Percentiles rank a stretch among this genome's conserved stretches.
Evolutionary conservation across 2,113 vertebrate genomes (phyloP).

Genomic region (Epinephelus cyanopodus): DNA sequence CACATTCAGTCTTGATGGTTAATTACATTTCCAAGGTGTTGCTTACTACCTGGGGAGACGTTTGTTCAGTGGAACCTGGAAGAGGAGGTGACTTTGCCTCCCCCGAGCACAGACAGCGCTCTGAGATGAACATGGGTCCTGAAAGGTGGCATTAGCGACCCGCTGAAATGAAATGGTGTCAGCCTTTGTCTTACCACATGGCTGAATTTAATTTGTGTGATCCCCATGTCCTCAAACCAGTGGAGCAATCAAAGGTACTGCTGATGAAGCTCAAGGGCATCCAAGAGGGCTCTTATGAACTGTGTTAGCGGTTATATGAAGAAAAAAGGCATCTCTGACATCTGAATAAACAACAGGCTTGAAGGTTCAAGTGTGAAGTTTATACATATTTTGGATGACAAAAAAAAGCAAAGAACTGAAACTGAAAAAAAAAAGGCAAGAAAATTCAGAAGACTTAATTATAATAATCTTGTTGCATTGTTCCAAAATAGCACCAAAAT

Average conservation of each 20-base stretch:
- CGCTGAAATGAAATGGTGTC: constrained; percentile 71
- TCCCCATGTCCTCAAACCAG: constrained; percentile 61
- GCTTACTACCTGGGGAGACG: constrained; percentile 61
- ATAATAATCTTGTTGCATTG: background rate
- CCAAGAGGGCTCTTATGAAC: constrained; percentile 33
- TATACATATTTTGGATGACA: constrained; percentile 3
- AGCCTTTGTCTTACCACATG: constrained; percentile 77
- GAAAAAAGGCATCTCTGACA: background rate
- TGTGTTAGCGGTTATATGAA: background rate
- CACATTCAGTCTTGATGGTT: constrained; percentile 59
- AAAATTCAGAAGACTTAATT: constrained; percentile 18
- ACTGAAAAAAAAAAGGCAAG: background rate
- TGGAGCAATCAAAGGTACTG: constrained; percentile 63
- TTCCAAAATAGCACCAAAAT: constrained; percentile 10
- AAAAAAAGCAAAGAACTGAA: constrained; percentile 4
- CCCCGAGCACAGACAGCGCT: constrained; percentile 32
- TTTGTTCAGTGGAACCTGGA: constrained; percentile 54
- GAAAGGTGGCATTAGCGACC: constrained; percentile 69
- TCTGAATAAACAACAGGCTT: constrained; percentile 11
- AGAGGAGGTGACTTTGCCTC: constrained; percentile 72
- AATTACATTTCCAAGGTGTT: constrained; percentile 78
- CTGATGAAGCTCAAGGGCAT: constrained; percentile 72
- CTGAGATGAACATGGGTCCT: constrained; percentile 66
- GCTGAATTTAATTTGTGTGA: constrained; percentile 74
- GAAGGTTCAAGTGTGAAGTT: constrained; percentile 11